Evolutionary conservation across 1,140 invertebrate species (phyloP).

Genomic region (Aradophagus sp.): DNA sequence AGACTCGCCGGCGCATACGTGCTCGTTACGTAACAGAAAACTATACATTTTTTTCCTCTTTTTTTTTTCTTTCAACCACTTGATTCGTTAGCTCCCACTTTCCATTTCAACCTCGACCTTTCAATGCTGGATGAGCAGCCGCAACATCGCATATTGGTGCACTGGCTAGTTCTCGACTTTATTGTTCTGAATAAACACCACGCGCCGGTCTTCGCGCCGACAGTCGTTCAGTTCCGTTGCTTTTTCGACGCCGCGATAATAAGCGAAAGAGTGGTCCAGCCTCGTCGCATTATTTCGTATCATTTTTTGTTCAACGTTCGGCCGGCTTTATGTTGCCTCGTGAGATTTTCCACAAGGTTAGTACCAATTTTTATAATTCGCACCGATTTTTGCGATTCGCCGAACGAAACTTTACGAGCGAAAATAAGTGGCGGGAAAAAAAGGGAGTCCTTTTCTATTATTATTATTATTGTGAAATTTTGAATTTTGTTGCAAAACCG

Average conservation of each 20-base stretch:
- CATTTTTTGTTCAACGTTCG: background rate
- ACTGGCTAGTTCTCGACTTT: conserved; percentile 49
- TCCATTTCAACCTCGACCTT: conserved; percentile 58
- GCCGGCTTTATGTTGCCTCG: background rate
- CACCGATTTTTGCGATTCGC: no score
- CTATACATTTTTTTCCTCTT: conserved; percentile 41
- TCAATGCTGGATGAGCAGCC: conserved; percentile 40
- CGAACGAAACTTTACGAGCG: no score
- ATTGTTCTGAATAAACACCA: conserved; percentile 48
- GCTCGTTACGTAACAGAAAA: conserved; percentile 36
- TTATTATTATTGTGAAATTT: no score
- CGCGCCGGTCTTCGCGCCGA: background rate
- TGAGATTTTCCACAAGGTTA: conserved; percentile 7
- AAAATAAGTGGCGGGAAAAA: no score
- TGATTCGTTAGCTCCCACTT: conserved; percentile 57
- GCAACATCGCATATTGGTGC: conserved; percentile 44
- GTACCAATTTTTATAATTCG: conserved; percentile 5
- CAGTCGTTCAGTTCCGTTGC: background rate
- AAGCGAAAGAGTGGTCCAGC: no score
- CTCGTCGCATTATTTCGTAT: no score
- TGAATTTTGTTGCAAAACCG: no score
- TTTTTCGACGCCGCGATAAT: no score
- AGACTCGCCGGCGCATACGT: background rate
- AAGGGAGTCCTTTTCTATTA: no score
- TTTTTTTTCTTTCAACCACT: no score